Conservation (phyloP, 2,888 invertebrate species). For the Heteropelma amictum region DNA sequence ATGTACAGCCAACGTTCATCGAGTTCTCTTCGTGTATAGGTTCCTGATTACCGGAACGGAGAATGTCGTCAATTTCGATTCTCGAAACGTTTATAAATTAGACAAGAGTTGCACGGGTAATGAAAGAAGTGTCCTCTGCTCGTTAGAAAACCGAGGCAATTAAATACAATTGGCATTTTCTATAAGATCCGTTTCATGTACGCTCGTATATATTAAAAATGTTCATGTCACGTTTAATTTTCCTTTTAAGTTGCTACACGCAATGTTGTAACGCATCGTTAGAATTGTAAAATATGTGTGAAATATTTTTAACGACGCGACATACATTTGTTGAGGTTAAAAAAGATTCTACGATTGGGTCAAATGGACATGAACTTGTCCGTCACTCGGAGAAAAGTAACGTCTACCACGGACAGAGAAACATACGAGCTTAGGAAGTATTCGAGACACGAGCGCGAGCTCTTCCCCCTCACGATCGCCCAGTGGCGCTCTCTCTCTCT, state of each 20-base stretch:
- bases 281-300: slow-evolving; percentile 41
- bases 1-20: neutral
- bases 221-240: too few relatives aligned
- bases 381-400: slow-evolving; percentile 65
- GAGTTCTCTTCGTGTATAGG: slow-evolving; percentile 32
- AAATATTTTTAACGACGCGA: slow-evolving; percentile 31
- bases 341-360: slow-evolving; percentile 40
- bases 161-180: neutral
- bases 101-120: slow-evolving; percentile 29
- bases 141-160: too few relatives aligned
- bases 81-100: slow-evolving; percentile 55
- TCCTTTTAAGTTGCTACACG: too few relatives aligned
- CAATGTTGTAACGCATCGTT: neutral
- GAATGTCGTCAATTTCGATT: slow-evolving; percentile 58
- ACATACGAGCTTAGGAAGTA: slow-evolving; percentile 57
- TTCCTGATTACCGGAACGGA: slow-evolving; percentile 56
- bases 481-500: neutral
- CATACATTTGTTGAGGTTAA: neutral
- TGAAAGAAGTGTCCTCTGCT: neutral
- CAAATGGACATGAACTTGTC: slow-evolving; percentile 63
- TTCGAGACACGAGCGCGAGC: neutral
- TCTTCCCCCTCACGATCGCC: neutral
- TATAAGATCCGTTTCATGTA: too few relatives aligned
- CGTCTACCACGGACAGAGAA: slow-evolving; percentile 59
- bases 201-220: too few relatives aligned